A percentile compares a stretch with the other conserved stretches of the same genome.
Evolutionary conservation across 2,888 invertebrate species (phyloP).

Genomic region (Serrognathus titanus): DNA sequence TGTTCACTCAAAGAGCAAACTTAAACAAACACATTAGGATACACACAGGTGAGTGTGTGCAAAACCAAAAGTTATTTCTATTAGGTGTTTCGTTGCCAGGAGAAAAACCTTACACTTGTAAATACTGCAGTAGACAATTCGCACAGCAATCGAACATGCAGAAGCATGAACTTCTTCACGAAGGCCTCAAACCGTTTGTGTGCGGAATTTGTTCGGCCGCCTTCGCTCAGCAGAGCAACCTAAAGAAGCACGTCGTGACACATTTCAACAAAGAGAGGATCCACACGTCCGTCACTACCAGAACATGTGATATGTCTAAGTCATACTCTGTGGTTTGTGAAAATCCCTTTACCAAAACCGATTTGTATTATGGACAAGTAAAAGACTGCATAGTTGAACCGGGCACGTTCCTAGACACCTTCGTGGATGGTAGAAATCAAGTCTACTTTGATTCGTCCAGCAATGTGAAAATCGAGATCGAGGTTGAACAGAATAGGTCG

Average conservation of each 20-base stretch:
- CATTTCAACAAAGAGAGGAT: constrained; percentile 11
- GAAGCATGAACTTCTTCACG: constrained; percentile 25
- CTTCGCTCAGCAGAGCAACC: constrained; percentile 25
- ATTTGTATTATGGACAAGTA: no score
- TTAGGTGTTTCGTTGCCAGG: constrained; percentile 16
- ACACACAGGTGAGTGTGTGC: constrained; percentile 23
- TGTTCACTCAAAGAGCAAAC: constrained; percentile 29
- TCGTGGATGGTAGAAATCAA: no score
- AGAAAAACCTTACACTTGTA: constrained; percentile 25
- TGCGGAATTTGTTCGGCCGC: constrained; percentile 21
- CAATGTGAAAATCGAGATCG: no score
- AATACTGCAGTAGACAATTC: constrained; percentile 24
- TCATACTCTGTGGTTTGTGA: background rate
- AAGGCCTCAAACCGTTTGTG: constrained; percentile 24
- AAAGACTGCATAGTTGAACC: no score
- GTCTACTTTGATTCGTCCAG: no score
- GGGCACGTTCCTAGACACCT: no score
- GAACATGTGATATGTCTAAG: background rate
- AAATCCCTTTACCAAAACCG: background rate
- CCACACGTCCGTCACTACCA: background rate
- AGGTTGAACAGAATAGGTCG: no score
- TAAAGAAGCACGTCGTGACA: constrained; percentile 23
- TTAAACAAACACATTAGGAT: constrained; percentile 28
- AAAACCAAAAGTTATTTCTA: background rate
- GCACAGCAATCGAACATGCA: constrained; percentile 26